phyloP scores from a whole-genome alignment of 2,797 vertebrate species.

The Eulemur rubriventer region DNA sequence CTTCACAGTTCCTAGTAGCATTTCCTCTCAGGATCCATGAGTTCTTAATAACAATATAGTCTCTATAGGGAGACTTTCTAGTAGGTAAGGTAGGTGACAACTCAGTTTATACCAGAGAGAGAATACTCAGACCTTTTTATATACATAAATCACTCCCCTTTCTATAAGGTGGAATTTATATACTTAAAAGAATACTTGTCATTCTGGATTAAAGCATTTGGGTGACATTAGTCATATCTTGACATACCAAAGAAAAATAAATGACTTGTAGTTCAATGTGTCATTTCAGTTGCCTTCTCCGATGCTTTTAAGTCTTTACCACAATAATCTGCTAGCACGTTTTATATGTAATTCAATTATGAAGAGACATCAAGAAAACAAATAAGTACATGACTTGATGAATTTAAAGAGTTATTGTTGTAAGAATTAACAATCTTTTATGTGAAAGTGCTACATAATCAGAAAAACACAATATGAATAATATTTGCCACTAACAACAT shows the following conservation, averaged over 20 bases:
- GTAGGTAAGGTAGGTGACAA: background rate
- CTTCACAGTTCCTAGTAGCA: background rate
- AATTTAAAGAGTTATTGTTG: background rate
- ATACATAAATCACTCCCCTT: background rate
- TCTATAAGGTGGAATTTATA: background rate
- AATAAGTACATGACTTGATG: background rate
- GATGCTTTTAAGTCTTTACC: background rate
- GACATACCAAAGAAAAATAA: background rate
- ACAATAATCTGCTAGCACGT: background rate
- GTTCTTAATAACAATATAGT: background rate
- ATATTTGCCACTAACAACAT: background rate
- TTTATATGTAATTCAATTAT: background rate
- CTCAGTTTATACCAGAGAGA: background rate
- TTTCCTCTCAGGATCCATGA: background rate
- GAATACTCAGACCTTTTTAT: background rate
- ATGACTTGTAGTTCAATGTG: background rate
- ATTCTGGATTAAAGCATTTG: background rate
- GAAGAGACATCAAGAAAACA: background rate
- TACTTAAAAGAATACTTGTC: background rate
- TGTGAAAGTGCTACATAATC: background rate
- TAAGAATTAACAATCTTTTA: background rate
- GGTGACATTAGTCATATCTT: background rate
- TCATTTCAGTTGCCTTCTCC: background rate
- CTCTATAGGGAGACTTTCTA: background rate
- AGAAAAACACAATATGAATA: background rate